Conservation (phyloP, 2,113 vertebrate genomes). For the Lynx canadensis region DNA sequence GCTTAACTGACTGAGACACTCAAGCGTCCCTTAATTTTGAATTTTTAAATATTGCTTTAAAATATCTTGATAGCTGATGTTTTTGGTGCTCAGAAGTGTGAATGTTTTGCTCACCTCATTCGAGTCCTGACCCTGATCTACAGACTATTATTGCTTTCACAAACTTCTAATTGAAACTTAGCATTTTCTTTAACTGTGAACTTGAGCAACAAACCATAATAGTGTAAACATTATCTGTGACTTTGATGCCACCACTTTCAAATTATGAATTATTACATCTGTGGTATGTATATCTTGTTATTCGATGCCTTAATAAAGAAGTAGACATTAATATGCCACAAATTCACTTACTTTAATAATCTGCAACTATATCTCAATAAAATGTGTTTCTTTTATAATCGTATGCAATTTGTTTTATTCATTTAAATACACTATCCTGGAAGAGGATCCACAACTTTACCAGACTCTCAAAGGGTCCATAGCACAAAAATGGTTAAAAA, state of each 20-base stretch:
- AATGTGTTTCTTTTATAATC: neutral
- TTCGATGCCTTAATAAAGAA: neutral
- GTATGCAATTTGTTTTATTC: neutral
- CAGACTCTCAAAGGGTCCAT: neutral
- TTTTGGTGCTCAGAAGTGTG: neutral
- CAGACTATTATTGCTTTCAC: neutral
- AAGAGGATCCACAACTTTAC: neutral
- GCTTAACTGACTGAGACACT: too few relatives aligned
- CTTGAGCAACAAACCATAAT: neutral
- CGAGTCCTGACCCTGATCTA: neutral
- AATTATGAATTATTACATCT: constrained; percentile 3
- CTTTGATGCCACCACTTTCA: neutral
- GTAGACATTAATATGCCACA: neutral
- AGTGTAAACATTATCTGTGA: neutral
- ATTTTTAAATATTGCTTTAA: neutral
- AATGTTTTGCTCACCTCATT: neutral
- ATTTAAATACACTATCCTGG: neutral
- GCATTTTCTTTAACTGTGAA: constrained; percentile 4
- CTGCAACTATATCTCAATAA: neutral
- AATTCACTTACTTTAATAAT: neutral
- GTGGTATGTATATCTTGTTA: neutral
- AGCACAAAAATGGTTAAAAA: neutral
- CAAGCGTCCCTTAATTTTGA: neutral
- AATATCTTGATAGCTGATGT: neutral
- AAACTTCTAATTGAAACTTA: neutral